Evolutionary conservation across 2,113 vertebrate species (phyloP).

Genomic region (Scopus umbretta): DNA sequence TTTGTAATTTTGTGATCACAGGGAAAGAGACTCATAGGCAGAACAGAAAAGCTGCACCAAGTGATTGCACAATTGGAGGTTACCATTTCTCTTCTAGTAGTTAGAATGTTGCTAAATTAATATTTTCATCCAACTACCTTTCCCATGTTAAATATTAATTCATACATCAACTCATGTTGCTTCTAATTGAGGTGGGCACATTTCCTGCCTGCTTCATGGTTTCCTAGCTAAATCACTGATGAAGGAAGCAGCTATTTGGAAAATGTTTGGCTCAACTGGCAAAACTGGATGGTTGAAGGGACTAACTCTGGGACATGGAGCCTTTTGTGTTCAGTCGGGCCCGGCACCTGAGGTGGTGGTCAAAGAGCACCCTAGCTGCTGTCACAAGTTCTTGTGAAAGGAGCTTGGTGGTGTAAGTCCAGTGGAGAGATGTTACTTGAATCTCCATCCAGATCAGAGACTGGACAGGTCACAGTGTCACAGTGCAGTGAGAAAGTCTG

Average conservation of each 20-base stretch:
- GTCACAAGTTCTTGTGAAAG: neutral
- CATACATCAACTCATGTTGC: neutral
- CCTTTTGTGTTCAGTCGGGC: neutral
- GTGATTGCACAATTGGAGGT: neutral
- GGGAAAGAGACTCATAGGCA: neutral
- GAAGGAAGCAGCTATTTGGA: neutral
- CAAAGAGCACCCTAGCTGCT: neutral
- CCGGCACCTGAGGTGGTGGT: neutral
- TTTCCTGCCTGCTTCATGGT: neutral
- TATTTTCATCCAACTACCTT: conserved; percentile 6
- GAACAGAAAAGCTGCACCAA: neutral
- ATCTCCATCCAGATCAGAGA: neutral
- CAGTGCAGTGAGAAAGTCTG: rapidly evolving
- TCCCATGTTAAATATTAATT: neutral
- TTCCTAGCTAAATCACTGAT: neutral
- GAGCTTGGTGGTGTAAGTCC: neutral
- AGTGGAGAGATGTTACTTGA: too few relatives aligned
- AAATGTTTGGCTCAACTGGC: neutral
- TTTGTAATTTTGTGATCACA: neutral
- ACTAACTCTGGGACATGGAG: rapidly evolving
- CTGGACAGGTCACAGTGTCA: neutral
- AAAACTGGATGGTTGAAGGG: neutral
- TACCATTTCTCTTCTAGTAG: neutral
- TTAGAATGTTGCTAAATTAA: neutral
- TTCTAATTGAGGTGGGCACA: neutral